These are phyloP conservation scores for Panagrolaimus sp. DNA, from an alignment of 1,140 invertebrate genomes.

Conservation along the genomic window DNA sequence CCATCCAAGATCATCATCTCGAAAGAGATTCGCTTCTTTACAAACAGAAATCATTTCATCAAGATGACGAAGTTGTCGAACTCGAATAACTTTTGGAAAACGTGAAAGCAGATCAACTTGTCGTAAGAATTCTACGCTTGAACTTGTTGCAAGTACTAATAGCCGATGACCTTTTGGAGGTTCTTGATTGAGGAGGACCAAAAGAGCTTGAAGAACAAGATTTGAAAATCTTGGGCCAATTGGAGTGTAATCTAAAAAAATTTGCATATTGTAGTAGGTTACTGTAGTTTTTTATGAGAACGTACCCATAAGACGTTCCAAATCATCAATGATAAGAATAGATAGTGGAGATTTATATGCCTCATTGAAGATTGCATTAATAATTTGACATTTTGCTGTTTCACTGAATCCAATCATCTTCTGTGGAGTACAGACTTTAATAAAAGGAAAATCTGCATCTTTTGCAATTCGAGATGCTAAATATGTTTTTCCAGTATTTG, in stretches of 20 bases:
- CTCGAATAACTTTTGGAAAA: constrained; percentile 39
- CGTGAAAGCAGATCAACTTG: constrained; percentile 39
- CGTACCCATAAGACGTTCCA: constrained; percentile 81
- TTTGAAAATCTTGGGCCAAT: constrained; percentile 97
- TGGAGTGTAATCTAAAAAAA: constrained; percentile 74
- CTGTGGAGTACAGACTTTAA: constrained; percentile 91
- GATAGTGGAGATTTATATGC: constrained; percentile 91
- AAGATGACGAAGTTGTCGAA: constrained; percentile 19
- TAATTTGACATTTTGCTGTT: constrained; percentile 77
- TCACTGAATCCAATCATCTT: constrained; percentile 97
- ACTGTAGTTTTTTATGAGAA: too few species aligned
- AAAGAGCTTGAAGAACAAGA: constrained; percentile 83
- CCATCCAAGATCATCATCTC: background rate
- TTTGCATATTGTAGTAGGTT: background rate
- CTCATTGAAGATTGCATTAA: constrained; percentile 84
- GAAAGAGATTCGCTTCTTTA: constrained; percentile 36
- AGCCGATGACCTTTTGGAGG: constrained; percentile 67
- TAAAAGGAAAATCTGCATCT: constrained; percentile 92
- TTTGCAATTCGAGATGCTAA: constrained; percentile 89
- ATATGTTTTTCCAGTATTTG: constrained; percentile 92
- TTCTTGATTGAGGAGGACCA: constrained; percentile 87
- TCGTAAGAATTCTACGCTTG: constrained; percentile 41
- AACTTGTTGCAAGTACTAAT: constrained; percentile 52
- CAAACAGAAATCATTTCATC: constrained; percentile 35
- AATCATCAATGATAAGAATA: constrained; percentile 93